Conservation (phyloP, 2,797 vertebrate species). For the Emydoidea blandingii region DNA sequence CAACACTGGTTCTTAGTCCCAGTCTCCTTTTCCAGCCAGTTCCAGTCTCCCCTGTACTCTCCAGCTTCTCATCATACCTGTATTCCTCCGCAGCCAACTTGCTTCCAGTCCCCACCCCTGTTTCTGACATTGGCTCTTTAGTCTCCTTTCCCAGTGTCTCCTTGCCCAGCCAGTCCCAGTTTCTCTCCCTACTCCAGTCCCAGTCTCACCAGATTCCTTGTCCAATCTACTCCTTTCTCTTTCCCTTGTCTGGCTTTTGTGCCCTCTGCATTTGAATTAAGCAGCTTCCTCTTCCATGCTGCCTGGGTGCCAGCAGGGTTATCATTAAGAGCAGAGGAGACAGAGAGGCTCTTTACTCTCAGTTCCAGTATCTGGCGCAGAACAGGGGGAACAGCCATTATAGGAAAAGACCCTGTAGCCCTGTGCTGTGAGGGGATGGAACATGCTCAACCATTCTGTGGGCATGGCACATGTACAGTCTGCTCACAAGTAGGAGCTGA, state of each 20-base stretch:
- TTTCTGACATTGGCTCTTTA: neutral
- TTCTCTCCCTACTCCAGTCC: neutral
- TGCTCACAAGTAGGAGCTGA: too few species aligned
- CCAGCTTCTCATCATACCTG: too few species aligned
- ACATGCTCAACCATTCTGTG: too few species aligned
- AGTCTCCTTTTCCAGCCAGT: neutral
- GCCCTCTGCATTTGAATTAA: neutral
- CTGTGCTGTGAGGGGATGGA: too few species aligned
- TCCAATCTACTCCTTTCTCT: neutral
- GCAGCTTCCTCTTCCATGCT: neutral
- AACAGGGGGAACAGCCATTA: too few species aligned
- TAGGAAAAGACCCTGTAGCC: too few species aligned
- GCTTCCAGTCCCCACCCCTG: neutral
- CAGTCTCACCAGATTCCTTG: neutral
- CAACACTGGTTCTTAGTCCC: neutral
- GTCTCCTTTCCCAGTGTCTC: neutral
- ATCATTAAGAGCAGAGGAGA: neutral
- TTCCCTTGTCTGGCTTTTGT: neutral
- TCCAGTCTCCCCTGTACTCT: too few species aligned
- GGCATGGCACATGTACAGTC: too few species aligned
- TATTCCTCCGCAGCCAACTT: too few species aligned
- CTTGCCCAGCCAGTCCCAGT: neutral
- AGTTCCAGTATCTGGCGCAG: neutral
- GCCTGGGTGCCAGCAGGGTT: fast-evolving
- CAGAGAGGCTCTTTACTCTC: neutral